A percentile compares a stretch with the other conserved stretches of the same genome.
Evolutionary conservation across 2,888 invertebrate species (phyloP).

Genomic region (Thyatira batis): DNA sequence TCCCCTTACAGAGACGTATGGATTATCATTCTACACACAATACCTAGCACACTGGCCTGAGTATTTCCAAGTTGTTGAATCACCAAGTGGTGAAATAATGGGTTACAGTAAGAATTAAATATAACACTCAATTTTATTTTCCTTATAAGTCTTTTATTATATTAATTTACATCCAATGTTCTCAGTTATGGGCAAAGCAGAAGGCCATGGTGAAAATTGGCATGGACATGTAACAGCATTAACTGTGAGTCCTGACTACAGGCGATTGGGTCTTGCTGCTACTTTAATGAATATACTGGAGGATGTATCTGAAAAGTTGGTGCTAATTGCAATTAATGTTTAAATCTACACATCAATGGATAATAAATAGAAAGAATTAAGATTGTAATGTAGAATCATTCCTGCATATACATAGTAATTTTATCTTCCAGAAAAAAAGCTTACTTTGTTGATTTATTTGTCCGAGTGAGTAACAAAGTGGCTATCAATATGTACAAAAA

Average conservation of each 20-base stretch:
- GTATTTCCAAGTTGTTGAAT: conserved; percentile 98
- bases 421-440: conserved; percentile 91
- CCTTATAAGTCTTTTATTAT: conserved; percentile 4
- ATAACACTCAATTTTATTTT: conserved; percentile 3
- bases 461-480: conserved; percentile 97
- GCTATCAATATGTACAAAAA: conserved; percentile 99
- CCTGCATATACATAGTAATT: too few species aligned
- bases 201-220: conserved; percentile 97
- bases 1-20: conserved; percentile 98
- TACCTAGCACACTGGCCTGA: conserved; percentile 99
- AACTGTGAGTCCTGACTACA: conserved; percentile 96
- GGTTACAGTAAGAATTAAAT: conserved; percentile 91
- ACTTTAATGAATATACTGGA: conserved; percentile 97
- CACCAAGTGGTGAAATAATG: conserved; percentile 98
- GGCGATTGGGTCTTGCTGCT: conserved; percentile 95
- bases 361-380: conserved; percentile 2
- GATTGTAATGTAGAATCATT: too few species aligned
- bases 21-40: conserved; percentile 97
- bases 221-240: conserved; percentile 99
- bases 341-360: too few species aligned
- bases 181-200: conserved; percentile 99
- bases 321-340: too few species aligned
- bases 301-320: conserved; percentile 96
- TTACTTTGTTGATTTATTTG: conserved; percentile 99
- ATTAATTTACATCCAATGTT: too few species aligned